Evolutionary conservation across 2,888 invertebrate genomes (phyloP), one percentile per base, ranked within the genome.

Genomic region (Hermaeophaga mercurialis): DNA sequence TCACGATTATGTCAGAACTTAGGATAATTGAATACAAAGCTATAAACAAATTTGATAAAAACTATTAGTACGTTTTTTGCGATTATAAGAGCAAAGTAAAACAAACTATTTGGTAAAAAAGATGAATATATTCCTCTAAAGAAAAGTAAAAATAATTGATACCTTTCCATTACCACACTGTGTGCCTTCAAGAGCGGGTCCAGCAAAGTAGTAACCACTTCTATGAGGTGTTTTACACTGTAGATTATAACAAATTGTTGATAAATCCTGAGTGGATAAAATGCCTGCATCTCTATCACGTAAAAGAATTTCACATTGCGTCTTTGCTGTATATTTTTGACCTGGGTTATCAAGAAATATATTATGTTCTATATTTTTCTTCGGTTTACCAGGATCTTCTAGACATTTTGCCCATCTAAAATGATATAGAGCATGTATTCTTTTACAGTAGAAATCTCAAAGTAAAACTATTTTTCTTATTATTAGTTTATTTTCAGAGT

Each of bases 141-240:
- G n/a, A n/a, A n/a, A n/a, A n/a, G n/a, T n/a, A n/a, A n/a, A n/a
- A n/a, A n/a, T n/a, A 22, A 22, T 22, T 22, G 34, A 31, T 59
- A 88, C 88, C 80, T 81, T 84, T 56, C 79, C 79, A 0, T 75
- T 73, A 7, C 87, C 89, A 71, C 91, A 92, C 14, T 82, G 75
- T 0, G 91, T 91, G 38, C 91, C 91, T 59, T 91, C 90, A 22
- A 92, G 76, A n/a, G 91, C 91, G 0, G 91, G 91, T 0, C 91
- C 91, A 1, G 90, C 87, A 72, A 85, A 85, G 74, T 88, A 90
- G 77, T 83, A 88, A 8, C 89, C 90, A 56, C 84, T 83, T 45
- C 87, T 82, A 70, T 87, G 85, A 24, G 90, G 89, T 12, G 87
- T 85, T 69, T 85, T 83, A 70, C 90, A 91, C 63, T 85, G 83